phyloP scores from a whole-genome alignment of 37 sponge, comb jelly and placozoan genomes.

The Crambe crambe region DNA sequence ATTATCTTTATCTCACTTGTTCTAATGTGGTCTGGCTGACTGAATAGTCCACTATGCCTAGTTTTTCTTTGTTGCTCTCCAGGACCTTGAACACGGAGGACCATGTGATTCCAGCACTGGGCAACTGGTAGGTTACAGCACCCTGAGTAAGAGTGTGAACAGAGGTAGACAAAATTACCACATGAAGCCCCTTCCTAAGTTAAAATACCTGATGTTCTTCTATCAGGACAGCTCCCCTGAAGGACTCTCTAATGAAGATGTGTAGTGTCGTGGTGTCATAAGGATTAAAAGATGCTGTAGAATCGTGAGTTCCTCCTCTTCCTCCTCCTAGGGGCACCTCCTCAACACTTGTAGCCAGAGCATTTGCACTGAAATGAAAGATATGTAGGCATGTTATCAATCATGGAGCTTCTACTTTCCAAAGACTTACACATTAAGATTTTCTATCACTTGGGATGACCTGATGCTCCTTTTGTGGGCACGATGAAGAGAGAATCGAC shows the following conservation, averaged over 20 bases:
- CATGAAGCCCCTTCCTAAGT: no score
- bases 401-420: no score
- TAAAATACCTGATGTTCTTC: slow-evolving; percentile 93
- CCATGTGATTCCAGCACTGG: slow-evolving; percentile 53
- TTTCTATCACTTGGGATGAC: no score
- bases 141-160: slow-evolving; percentile 58
- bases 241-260: slow-evolving; percentile 75
- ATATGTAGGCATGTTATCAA: no score
- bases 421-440: no score
- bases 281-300: not conserved
- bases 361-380: no score
- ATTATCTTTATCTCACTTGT: slow-evolving; percentile 74
- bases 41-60: slow-evolving; percentile 86
- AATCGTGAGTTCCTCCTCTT: not conserved
- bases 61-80: slow-evolving; percentile 77
- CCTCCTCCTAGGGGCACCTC: not conserved
- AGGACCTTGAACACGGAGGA: slow-evolving; percentile 72
- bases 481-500: not conserved
- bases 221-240: slow-evolving; percentile 67
- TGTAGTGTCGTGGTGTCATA: slow-evolving; percentile 52
- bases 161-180: no score
- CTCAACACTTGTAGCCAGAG: no score
- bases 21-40: slow-evolving; percentile 97
- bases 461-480: no score
- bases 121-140: slow-evolving; percentile 72